A percentile compares a stretch with the other conserved stretches of the same genome.
phyloP scores from a whole-genome alignment of 1,140 invertebrate genomes.

The Heterodera schachtii region DNA sequence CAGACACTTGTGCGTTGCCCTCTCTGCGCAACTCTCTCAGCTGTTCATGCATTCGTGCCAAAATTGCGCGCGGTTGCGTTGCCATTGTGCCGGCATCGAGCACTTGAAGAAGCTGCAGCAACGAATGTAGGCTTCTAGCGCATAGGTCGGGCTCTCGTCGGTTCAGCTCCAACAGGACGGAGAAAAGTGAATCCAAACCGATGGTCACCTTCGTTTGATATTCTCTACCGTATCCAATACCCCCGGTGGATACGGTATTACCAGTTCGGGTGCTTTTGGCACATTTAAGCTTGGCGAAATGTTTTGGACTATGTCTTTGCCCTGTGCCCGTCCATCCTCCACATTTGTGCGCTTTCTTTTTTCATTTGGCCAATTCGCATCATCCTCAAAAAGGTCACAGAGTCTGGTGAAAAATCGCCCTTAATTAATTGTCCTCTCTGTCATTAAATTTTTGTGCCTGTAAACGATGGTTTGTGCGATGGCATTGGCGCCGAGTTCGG shows the following conservation, averaged over 20 bases:
- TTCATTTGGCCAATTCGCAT: background rate
- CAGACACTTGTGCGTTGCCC: slow-evolving; percentile 48
- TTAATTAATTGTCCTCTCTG: background rate
- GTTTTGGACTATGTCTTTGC: background rate
- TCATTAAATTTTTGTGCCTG: background rate
- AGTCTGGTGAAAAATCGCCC: background rate
- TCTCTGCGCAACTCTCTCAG: slow-evolving; percentile 47
- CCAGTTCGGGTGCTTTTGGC: too few species aligned
- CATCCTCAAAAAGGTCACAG: background rate
- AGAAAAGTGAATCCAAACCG: slow-evolving; percentile 55
- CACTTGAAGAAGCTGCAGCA: slow-evolving; percentile 53
- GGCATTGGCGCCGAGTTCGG: slow-evolving; percentile 27
- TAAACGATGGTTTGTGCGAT: slow-evolving; percentile 35
- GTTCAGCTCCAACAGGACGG: slow-evolving; percentile 58
- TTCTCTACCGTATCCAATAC: background rate
- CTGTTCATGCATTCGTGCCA: slow-evolving; percentile 52
- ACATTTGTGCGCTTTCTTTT: background rate
- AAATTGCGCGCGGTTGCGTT: slow-evolving; percentile 42
- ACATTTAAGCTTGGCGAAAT: background rate
- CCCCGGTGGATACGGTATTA: background rate
- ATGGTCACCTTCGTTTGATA: slow-evolving; percentile 43
- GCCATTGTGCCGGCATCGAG: slow-evolving; percentile 50
- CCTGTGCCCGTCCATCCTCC: background rate
- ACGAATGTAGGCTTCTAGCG: slow-evolving; percentile 54
- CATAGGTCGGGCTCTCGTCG: slow-evolving; percentile 58